phyloP scores from a whole-genome alignment of 2,113 vertebrate species.

The Dermatemys mawii region DNA sequence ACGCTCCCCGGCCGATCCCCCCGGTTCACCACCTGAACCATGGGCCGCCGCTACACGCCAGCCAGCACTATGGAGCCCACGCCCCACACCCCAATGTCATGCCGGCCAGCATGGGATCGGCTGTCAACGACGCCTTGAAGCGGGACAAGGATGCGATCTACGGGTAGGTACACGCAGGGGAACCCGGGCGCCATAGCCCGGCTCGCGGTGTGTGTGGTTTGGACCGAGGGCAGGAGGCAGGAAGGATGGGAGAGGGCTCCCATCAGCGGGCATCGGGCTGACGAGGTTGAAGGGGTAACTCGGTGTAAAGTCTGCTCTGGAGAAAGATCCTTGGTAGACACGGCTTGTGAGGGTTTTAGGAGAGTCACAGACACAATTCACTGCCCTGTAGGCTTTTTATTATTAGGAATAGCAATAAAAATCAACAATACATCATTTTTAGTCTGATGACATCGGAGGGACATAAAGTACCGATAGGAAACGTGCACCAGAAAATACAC shows the following conservation, averaged over 20 bases:
- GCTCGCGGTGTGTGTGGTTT: neutral
- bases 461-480: neutral
- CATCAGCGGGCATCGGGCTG: neutral
- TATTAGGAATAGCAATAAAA: neutral
- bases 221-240: neutral
- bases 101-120: slow-evolving; percentile 98
- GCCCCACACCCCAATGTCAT: slow-evolving; percentile 99
- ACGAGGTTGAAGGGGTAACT: neutral
- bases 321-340: neutral
- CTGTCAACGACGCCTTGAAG: slow-evolving; percentile 99
- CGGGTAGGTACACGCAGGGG: slow-evolving; percentile 84
- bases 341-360: neutral
- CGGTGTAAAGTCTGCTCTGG: neutral
- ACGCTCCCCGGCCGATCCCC: slow-evolving; percentile 96
- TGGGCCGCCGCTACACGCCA: slow-evolving; percentile 97
- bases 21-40: slow-evolving; percentile 99
- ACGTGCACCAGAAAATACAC: neutral
- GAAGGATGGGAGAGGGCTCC: neutral
- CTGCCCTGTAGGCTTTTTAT: neutral
- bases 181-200: neutral
- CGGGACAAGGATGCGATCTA: slow-evolving; percentile 99
- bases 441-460: neutral
- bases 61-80: slow-evolving; percentile 98
- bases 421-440: neutral
- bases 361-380: neutral